Percentiles rank a stretch among this genome's conserved stretches.
These are phyloP conservation scores for Gisinianus flammeolus DNA, from an alignment of 2,888 invertebrate species.

Conservation along the genomic window DNA sequence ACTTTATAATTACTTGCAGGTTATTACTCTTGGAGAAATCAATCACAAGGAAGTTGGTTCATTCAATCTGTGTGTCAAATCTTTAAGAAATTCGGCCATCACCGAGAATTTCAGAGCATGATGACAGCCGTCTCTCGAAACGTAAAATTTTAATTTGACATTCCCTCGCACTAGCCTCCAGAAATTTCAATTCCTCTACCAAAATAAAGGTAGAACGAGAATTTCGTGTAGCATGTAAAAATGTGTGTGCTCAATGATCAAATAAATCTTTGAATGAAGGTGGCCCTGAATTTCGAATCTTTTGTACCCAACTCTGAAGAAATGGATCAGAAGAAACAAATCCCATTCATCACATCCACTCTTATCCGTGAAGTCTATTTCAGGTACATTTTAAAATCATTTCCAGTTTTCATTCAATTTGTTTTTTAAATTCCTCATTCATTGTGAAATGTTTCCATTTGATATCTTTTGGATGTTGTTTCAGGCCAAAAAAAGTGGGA, in stretches of 20 bases:
- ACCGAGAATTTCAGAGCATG: conserved; percentile 81
- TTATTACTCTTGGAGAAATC: conserved; percentile 93
- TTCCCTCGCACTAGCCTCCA: conserved; percentile 3
- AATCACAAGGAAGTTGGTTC: conserved; percentile 94
- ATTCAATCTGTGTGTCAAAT: conserved; percentile 89
- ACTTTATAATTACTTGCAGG: conserved; percentile 65
- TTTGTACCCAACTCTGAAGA: conserved; percentile 76
- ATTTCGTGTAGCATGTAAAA: too few species aligned
- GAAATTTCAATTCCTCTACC: background rate
- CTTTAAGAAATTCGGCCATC: conserved; percentile 73
- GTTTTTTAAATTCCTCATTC: too few species aligned
- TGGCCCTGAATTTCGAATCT: conserved; percentile 90
- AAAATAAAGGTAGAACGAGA: conserved; percentile 75
- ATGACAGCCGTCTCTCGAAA: conserved; percentile 81
- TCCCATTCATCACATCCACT: conserved; percentile 90
- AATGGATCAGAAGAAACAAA: conserved; percentile 91
- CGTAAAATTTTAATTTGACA: conserved; percentile 37
- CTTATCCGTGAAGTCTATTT: conserved; percentile 70
- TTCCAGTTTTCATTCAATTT: background rate
- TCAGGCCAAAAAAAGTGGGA: background rate
- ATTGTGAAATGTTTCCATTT: background rate
- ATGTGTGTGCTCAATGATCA: too few species aligned
- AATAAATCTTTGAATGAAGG: conserved; percentile 66
- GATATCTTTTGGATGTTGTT: background rate
- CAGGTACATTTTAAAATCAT: conserved; percentile 24